Conservation (phyloP, 2,113 vertebrate genomes). For the Cyprinodon variegatus region DNA sequence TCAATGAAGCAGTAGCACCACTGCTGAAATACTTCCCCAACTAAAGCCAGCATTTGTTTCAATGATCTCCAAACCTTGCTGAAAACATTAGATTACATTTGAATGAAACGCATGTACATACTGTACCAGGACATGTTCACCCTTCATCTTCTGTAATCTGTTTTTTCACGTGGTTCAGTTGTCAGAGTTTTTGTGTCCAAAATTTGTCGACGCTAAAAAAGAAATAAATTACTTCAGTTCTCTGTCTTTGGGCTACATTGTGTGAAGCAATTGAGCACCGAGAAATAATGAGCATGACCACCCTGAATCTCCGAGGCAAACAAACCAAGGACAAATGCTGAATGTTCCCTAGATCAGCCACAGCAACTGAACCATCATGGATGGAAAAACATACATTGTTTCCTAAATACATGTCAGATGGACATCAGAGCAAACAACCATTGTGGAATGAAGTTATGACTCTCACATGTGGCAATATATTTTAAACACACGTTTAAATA, state of each 20-base stretch:
- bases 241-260: conserved; percentile 84
- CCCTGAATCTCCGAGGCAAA: conserved; percentile 71
- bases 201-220: conserved; percentile 48
- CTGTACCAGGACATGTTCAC: conserved; percentile 55
- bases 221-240: conserved; percentile 82
- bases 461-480: conserved; percentile 79
- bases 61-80: conserved; percentile 6
- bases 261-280: conserved; percentile 75
- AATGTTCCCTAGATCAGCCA: conserved; percentile 76
- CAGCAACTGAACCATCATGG: conserved; percentile 86
- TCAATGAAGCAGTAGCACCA: conserved; percentile 44
- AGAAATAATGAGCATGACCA: conserved; percentile 71
- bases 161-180: conserved; percentile 89
- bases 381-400: conserved; percentile 82
- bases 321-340: conserved; percentile 68
- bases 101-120: conserved; percentile 31
- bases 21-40: conserved; percentile 34
- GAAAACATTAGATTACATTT: conserved; percentile 7
- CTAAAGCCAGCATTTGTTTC: conserved; percentile 22
- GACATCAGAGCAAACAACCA: conserved; percentile 64
- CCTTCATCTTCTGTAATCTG: conserved; percentile 73
- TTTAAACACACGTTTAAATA: conserved; percentile 85
- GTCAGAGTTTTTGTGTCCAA: conserved; percentile 80
- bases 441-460: conserved; percentile 67
- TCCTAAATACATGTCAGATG: conserved; percentile 74